Evolutionary conservation across 30 jellyfish, hydroid and myxozoan species (phyloP).

Genomic region (Clytia hemisphaerica): DNA sequence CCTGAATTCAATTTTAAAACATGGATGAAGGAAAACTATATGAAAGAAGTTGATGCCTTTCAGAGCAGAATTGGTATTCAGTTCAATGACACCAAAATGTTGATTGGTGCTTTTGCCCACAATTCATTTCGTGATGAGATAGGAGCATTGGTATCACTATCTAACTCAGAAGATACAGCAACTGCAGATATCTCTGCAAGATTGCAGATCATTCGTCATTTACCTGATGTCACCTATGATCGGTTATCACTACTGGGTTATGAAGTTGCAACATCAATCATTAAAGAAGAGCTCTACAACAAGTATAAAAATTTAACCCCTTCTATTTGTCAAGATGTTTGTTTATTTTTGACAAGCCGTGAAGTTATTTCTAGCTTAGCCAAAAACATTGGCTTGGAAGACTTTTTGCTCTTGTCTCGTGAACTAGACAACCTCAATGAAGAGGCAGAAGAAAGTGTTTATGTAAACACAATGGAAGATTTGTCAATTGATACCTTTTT

Average conservation of each 20-base stretch:
- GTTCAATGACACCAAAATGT: constrained; percentile 29
- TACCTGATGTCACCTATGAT: constrained; percentile 25
- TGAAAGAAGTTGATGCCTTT: constrained; percentile 60
- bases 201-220: background rate
- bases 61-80: constrained; percentile 57
- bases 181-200: background rate
- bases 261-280: constrained; percentile 5
- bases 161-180: constrained; percentile 6
- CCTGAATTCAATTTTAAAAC: constrained; percentile 42
- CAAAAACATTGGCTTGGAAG: constrained; percentile 58
- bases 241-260: constrained; percentile 58
- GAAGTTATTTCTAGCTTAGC: constrained; percentile 42
- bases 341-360: constrained; percentile 35
- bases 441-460: constrained; percentile 32
- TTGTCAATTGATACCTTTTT: constrained; percentile 70
- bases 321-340: constrained; percentile 22
- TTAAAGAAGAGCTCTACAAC: constrained; percentile 37
- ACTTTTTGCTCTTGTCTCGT: constrained; percentile 51
- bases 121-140: constrained; percentile 47
- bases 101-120: constrained; percentile 70
- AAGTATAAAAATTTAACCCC: constrained; percentile 53
- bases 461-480: constrained; percentile 59
- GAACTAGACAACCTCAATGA: constrained; percentile 36
- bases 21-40: constrained; percentile 53
- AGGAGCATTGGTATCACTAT: background rate